Base-by-base conservation (phyloP, 2,888 invertebrate genomes). In the Dryomyza anilis region DNA sequence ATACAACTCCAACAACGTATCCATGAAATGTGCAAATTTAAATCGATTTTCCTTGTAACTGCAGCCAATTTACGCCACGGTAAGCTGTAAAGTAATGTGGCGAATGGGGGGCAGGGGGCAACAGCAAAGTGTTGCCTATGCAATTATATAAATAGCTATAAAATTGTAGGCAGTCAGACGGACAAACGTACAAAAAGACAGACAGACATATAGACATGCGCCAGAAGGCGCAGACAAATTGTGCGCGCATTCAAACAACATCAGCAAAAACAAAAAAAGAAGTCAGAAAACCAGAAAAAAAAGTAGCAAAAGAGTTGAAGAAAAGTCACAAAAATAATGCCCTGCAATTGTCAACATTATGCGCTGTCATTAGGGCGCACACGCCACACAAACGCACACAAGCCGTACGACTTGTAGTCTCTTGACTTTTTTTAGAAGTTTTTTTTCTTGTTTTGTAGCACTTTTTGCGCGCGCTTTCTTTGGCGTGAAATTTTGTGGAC, bases 1-100 rank as follows among this genome's bases (percentile, higher is more conserved):
- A n/a, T 16, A 33, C 27, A 5, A 19, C 39, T 12, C 39, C 55
- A 30, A 19, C 12, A n/a, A 53, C n/a, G 33, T n/a, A 63, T 16
- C 23, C 60, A 27, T 59, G 46, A 58, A 59, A 59, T 59, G 27
- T 39, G 55, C 50, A 43, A 63, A 45, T 64, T 64, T 52, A 58
- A 64, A 64, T 57, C 64, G 64, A 64, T 64, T 64, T 64, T 58
- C 57, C 30, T 52, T 58, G 63, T 63, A 63, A 62, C 33, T 52
- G 46, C 53, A 27, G 59, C 30, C 59, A 46, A 59, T 59, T 59
- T 59, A 57, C 57, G 59, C 16, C 33, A 48, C 14, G 59, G 43
- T 23, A 29, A n/a, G 39, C 57, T 10, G 27, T 57, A 57, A 57
- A 57, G 14, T 43, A 45, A 45, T 45, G 33, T 14, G 36, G 23